phyloP scores from a whole-genome alignment of 1,140 invertebrate species.

The Ridgeia piscesae region DNA sequence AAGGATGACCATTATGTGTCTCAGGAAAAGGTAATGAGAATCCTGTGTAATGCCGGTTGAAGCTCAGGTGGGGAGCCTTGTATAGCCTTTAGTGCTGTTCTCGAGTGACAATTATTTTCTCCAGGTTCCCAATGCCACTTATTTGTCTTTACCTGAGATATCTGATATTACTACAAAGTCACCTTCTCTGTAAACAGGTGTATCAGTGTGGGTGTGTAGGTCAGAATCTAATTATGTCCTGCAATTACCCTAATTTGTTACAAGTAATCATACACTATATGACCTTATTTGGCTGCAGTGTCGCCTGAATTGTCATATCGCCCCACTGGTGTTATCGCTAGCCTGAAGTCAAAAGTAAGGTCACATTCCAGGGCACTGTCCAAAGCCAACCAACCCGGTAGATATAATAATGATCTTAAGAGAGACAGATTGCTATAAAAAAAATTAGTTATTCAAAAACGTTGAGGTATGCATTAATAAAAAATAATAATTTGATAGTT shows the following conservation, averaged over 20 bases:
- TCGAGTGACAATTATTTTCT: neutral
- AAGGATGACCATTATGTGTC: constrained; percentile 74
- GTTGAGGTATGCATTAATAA: no score
- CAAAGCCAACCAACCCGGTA: no score
- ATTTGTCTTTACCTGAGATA: neutral
- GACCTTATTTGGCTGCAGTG: no score
- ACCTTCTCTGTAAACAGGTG: neutral
- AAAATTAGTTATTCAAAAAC: no score
- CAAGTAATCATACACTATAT: neutral
- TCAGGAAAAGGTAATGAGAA: constrained; percentile 68
- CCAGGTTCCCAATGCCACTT: neutral
- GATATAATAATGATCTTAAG: no score
- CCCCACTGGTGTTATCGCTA: no score
- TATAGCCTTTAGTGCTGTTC: neutral
- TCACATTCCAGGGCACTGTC: no score
- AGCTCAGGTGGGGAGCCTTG: neutral
- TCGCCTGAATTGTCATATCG: no score
- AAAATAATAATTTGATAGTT: no score
- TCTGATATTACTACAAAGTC: neutral
- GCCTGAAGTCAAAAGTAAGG: no score
- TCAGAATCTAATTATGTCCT: neutral
- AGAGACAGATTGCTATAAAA: no score
- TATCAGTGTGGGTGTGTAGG: neutral
- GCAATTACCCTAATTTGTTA: neutral
- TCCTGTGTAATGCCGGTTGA: neutral